These are phyloP conservation scores for Enteromius paludinosus DNA, from an alignment of 2,797 vertebrate genomes.

Conservation along the genomic window DNA sequence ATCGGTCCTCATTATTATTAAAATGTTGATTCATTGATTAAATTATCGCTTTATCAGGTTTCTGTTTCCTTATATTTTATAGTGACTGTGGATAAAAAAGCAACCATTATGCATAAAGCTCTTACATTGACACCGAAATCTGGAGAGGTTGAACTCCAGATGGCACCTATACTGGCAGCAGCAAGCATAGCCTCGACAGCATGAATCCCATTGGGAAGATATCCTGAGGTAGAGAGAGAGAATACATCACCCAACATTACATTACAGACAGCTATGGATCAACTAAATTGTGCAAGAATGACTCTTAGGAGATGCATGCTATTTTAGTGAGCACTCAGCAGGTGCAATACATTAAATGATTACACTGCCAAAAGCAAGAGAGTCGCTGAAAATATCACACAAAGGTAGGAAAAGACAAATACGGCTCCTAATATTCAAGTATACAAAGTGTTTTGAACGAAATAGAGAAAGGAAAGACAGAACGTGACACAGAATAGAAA, in stretches of 20 bases:
- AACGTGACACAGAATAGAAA: slow-evolving; percentile 13
- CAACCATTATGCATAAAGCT: slow-evolving; percentile 22
- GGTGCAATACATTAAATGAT: neutral
- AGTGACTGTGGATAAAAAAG: neutral
- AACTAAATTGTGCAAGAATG: neutral
- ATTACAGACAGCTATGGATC: neutral
- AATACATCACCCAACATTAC: neutral
- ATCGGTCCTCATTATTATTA: neutral
- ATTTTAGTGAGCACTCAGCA: slow-evolving; percentile 11
- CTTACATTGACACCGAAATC: slow-evolving; percentile 97
- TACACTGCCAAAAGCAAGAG: neutral
- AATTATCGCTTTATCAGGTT: too few species aligned
- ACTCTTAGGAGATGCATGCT: slow-evolving; percentile 3
- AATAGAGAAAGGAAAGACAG: slow-evolving; percentile 17
- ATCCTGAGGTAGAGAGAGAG: slow-evolving; percentile 77
- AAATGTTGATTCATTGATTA: too few species aligned
- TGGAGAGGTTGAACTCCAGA: slow-evolving; percentile 95
- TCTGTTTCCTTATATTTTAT: neutral
- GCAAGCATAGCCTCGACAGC: slow-evolving; percentile 95
- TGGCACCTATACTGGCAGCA: slow-evolving; percentile 90
- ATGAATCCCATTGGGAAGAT: slow-evolving; percentile 89
- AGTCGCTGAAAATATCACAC: neutral
- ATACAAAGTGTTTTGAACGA: neutral
- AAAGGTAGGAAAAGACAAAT: neutral
- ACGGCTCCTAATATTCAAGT: neutral